phyloP scores from a whole-genome alignment of 2,113 vertebrate genomes.

The Phylloscopus whistleri region DNA sequence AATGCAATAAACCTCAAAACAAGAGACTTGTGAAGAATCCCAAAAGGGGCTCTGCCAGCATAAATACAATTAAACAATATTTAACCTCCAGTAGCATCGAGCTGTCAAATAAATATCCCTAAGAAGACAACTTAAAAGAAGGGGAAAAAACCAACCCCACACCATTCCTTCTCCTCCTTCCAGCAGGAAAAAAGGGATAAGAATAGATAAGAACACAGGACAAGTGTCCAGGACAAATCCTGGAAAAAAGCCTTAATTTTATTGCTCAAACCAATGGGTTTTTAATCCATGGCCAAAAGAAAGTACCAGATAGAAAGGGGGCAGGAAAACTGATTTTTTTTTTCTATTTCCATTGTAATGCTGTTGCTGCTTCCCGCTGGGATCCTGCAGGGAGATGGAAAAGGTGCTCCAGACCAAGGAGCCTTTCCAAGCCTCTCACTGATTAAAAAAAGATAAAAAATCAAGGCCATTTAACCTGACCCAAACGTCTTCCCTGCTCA shows the following conservation, averaged over 20 bases:
- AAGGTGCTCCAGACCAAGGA: not conserved
- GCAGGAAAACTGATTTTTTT: rapidly evolving
- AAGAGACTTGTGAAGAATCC: not conserved
- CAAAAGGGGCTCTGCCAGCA: not conserved
- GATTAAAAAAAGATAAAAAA: not conserved
- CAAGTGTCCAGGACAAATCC: not conserved
- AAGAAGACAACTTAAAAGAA: not conserved
- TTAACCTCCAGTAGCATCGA: not conserved
- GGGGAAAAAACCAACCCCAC: too few species aligned
- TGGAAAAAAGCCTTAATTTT: not conserved
- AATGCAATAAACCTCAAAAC: not conserved
- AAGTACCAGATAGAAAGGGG: not conserved
- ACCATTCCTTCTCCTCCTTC: not conserved
- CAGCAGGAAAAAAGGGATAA: not conserved
- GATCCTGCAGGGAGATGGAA: not conserved
- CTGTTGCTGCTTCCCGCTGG: not conserved
- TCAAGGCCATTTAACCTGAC: not conserved
- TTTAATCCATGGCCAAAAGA: not conserved
- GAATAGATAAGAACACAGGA: not conserved
- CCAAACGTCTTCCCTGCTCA: not conserved
- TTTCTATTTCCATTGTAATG: not conserved
- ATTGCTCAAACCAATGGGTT: not conserved
- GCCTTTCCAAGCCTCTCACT: not conserved
- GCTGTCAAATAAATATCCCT: not conserved
- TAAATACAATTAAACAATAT: not conserved